A percentile compares a stretch with the other conserved stretches of the same genome.
Evolutionary conservation across 2,888 invertebrate species (phyloP).

Genomic region (Plagodis pulveraria): DNA sequence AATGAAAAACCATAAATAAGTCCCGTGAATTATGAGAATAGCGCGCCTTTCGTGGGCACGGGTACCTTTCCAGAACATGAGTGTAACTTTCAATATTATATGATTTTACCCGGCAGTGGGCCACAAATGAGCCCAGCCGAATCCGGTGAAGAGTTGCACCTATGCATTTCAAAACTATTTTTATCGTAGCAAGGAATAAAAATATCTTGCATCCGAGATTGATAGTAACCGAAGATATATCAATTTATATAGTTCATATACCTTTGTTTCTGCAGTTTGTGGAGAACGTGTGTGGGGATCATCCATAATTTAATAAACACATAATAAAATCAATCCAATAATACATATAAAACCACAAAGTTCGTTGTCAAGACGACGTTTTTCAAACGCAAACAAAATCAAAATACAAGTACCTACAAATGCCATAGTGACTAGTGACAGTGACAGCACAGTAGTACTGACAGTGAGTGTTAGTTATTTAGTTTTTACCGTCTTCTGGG

Average conservation of each 20-base stretch:
- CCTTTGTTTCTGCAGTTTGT: conserved; percentile 68
- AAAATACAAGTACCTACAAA: too few relatives aligned
- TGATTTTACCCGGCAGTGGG: conserved; percentile 5
- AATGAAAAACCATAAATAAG: conserved; percentile 70
- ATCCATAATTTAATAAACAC: conserved; percentile 79
- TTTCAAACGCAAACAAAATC: conserved; percentile 46
- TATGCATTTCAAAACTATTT: conserved; percentile 70
- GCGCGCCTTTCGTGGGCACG: conserved; percentile 29
- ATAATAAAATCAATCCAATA: conserved; percentile 70
- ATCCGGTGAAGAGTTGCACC: conserved; percentile 52
- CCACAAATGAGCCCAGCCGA: conserved; percentile 35
- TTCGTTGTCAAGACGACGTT: conserved; percentile 81
- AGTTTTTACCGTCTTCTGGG: too few relatives aligned
- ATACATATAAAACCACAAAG: conserved; percentile 65
- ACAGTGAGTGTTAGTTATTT: too few relatives aligned
- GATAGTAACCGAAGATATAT: conserved; percentile 23
- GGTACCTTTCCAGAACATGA: conserved; percentile 21
- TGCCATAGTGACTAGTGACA: too few relatives aligned
- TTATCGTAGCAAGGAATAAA: conserved; percentile 61
- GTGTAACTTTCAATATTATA: conserved; percentile 9
- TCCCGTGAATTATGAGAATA: conserved; percentile 38
- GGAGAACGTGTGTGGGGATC: conserved; percentile 63
- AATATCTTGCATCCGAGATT: conserved; percentile 57
- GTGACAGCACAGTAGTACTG: too few relatives aligned
- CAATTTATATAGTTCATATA: conserved; percentile 42